Conservation (phyloP, 2,888 invertebrate species). For the Koerneria pararmatus region DNA sequence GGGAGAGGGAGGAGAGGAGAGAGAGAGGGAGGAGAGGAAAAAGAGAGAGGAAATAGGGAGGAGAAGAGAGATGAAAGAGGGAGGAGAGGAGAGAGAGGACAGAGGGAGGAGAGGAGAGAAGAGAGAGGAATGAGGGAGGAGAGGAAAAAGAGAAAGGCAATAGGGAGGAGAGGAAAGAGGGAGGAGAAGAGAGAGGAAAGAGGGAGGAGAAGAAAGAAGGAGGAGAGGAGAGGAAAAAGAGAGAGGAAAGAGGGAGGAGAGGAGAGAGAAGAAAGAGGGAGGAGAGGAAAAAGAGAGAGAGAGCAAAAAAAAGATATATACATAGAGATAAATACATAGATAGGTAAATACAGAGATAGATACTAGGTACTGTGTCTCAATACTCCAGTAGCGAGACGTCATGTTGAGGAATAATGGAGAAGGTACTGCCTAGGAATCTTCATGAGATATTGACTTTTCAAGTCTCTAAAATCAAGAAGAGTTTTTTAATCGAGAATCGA, state of each 20-base stretch:
- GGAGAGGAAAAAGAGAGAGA: background rate
- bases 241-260: background rate
- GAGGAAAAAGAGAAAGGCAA: background rate
- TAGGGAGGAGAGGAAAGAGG: constrained; percentile 3
- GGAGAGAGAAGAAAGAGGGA: background rate
- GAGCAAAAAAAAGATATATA: background rate
- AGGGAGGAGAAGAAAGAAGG: background rate
- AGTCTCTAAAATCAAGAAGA: too few relatives aligned
- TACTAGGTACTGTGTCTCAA: too few relatives aligned
- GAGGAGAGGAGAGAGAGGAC: too few relatives aligned
- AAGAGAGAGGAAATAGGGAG: background rate
- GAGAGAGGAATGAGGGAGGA: background rate
- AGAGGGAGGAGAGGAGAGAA: background rate
- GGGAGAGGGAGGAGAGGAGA: constrained; percentile 17
- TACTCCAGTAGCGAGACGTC: too few relatives aligned
- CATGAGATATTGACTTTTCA: too few relatives aligned
- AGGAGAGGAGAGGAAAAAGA: background rate
- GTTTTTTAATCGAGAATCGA: too few relatives aligned
- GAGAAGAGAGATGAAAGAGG: background rate
- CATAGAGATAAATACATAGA: background rate
- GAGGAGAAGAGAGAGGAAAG: background rate
- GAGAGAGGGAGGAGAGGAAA: background rate
- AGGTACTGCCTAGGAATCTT: too few relatives aligned
- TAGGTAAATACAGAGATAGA: too few relatives aligned
- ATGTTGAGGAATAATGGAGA: too few relatives aligned